Conservation (phyloP, 2,888 invertebrate genomes). For the Poecilus cupreus region DNA sequence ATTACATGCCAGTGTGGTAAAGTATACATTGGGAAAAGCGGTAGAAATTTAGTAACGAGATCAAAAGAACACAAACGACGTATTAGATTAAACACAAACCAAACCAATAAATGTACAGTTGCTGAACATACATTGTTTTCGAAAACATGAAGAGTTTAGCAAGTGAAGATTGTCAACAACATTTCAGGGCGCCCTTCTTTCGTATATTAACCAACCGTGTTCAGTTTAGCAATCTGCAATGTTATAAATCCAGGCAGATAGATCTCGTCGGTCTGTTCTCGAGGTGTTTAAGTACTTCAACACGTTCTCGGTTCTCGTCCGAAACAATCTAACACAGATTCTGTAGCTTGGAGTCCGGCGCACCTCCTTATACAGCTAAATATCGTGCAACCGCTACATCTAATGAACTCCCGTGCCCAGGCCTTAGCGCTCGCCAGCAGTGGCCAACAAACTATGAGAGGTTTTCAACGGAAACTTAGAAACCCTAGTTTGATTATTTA, state of each 20-base stretch:
- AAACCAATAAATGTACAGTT: no score
- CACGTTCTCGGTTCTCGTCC: neutral
- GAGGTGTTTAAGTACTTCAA: conserved; percentile 6
- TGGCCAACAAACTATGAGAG: neutral
- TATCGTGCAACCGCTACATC: conserved; percentile 46
- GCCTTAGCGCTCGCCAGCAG: neutral
- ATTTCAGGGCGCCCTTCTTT: no score
- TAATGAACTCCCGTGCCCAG: conserved; percentile 36
- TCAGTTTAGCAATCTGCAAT: conserved; percentile 9
- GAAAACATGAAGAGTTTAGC: no score
- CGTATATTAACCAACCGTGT: neutral
- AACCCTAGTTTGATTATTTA: no score
- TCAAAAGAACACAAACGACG: no score
- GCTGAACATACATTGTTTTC: no score
- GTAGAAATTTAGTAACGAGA: no score
- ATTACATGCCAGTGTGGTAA: no score
- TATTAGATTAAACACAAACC: no score
- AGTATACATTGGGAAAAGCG: no score
- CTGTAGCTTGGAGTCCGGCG: neutral
- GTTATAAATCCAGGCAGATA: conserved; percentile 12
- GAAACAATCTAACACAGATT: conserved; percentile 15
- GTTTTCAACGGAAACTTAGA: no score
- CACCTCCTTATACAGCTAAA: conserved; percentile 41
- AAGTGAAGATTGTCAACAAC: no score
- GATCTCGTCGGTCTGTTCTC: neutral